Conservation (phyloP, 2,113 vertebrate species). For the Centropristis striata region DNA sequence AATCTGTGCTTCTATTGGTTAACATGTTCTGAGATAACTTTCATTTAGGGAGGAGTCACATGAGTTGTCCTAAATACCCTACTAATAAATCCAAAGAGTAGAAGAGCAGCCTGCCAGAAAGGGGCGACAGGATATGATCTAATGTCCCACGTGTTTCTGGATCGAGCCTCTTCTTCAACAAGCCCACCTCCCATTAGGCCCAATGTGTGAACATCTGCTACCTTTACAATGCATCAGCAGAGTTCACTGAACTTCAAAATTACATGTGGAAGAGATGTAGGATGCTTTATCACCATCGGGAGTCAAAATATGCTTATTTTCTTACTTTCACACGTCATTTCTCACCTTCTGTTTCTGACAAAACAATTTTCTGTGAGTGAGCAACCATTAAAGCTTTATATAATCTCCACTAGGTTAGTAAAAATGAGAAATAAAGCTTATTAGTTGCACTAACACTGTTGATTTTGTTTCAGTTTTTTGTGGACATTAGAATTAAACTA, state of each 20-base stretch:
- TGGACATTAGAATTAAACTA: not conserved
- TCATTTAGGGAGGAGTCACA: conserved; percentile 7
- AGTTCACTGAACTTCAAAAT: conserved; percentile 3
- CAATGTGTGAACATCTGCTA: conserved; percentile 55
- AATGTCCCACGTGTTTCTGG: conserved; percentile 47
- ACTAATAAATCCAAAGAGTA: conserved; percentile 26
- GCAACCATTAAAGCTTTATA: not conserved
- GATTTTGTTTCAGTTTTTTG: too few relatives aligned
- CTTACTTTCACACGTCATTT: not conserved
- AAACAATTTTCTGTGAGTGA: not conserved
- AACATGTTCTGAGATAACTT: conserved; percentile 15
- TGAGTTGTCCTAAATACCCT: conserved; percentile 27
- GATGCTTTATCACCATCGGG: not conserved
- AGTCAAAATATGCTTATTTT: not conserved
- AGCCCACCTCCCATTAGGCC: conserved; percentile 24
- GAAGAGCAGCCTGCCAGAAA: conserved; percentile 24
- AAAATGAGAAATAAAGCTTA: too few relatives aligned
- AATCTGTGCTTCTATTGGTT: not conserved
- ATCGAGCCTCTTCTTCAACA: conserved; percentile 21
- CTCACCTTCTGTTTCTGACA: not conserved
- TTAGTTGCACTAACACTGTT: not conserved
- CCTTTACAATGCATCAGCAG: conserved; percentile 19
- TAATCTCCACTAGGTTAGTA: too few relatives aligned
- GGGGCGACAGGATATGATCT: conserved; percentile 57
- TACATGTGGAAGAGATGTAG: not conserved